Evolutionary conservation across 2,888 invertebrate genomes (phyloP).

Genomic region (Mythimna impura): DNA sequence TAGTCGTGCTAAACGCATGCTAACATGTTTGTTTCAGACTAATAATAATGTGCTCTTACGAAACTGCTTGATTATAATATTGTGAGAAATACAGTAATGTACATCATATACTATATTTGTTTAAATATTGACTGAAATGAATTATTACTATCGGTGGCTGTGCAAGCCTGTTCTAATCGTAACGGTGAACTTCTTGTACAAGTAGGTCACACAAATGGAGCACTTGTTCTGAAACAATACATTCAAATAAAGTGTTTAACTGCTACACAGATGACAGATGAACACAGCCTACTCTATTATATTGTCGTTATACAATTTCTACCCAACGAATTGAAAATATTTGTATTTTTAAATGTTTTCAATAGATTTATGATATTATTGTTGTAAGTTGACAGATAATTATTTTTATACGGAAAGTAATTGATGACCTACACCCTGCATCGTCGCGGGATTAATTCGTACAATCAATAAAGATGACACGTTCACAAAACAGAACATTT

Average conservation of each 20-base stretch:
- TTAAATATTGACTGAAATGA: constrained; percentile 30
- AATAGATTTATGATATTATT: constrained; percentile 24
- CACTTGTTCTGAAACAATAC: constrained; percentile 41
- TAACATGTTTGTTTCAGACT: constrained; percentile 48
- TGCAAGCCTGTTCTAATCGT: constrained; percentile 28
- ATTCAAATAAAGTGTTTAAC: constrained; percentile 2
- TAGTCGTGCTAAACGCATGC: constrained; percentile 62
- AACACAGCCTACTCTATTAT: not conserved
- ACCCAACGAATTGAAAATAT: not conserved
- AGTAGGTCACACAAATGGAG: constrained; percentile 44
- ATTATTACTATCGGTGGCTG: constrained; percentile 8
- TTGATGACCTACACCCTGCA: constrained; percentile 46
- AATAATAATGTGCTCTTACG: constrained; percentile 50
- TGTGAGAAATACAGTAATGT: constrained; percentile 8
- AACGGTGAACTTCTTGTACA: constrained; percentile 29
- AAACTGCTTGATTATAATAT: constrained; percentile 45
- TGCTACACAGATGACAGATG: constrained; percentile 1
- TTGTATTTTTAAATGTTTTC: constrained; percentile 7
- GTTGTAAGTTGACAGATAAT: constrained; percentile 28
- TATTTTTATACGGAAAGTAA: constrained; percentile 41
- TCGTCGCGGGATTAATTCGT: constrained; percentile 36
- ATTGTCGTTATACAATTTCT: constrained; percentile 5
- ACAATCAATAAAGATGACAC: constrained; percentile 58
- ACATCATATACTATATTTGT: constrained; percentile 25
- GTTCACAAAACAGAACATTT: constrained; percentile 41